Conservation (phyloP, 2,113 vertebrate species). For the Gadus macrocephalus region DNA sequence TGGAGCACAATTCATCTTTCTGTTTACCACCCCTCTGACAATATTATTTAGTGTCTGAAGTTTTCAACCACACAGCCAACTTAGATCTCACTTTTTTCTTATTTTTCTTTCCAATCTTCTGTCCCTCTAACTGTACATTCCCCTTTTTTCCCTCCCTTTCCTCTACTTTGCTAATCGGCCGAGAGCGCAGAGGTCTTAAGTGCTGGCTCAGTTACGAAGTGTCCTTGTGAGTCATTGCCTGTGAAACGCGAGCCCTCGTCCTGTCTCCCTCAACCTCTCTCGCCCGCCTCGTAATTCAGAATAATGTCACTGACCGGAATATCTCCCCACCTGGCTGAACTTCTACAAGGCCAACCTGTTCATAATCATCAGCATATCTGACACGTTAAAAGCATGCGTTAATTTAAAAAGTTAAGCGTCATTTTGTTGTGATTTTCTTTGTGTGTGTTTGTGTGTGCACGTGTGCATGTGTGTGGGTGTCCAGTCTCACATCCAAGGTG, state of each 20-base stretch:
- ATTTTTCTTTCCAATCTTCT: neutral
- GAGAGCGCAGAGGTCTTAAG: neutral
- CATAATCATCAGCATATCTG: too few relatives aligned
- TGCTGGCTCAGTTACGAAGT: constrained; percentile 5
- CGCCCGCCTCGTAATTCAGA: neutral
- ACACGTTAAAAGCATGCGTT: too few relatives aligned
- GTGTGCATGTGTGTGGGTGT: too few relatives aligned
- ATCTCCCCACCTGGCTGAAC: neutral
- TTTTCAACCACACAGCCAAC: neutral
- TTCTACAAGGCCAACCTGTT: too few relatives aligned
- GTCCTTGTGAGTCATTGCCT: constrained; percentile 5
- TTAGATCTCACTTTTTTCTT: too few relatives aligned
- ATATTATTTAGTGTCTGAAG: neutral
- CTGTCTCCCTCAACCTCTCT: neutral
- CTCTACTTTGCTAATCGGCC: neutral
- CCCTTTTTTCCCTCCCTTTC: too few relatives aligned
- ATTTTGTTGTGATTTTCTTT: too few relatives aligned
- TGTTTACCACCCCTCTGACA: too few relatives aligned
- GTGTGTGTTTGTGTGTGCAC: too few relatives aligned
- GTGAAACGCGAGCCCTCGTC: constrained; percentile 1
- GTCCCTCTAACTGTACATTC: neutral
- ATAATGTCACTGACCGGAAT: neutral
- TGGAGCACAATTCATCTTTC: too few relatives aligned
- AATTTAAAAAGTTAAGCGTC: too few relatives aligned
- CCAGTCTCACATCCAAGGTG: too few relatives aligned